A percentile compares a stretch with the other conserved stretches of the same genome.
These are phyloP conservation scores for Laspeyria flexula DNA, from an alignment of 2,888 invertebrate genomes.

Conservation along the genomic window DNA sequence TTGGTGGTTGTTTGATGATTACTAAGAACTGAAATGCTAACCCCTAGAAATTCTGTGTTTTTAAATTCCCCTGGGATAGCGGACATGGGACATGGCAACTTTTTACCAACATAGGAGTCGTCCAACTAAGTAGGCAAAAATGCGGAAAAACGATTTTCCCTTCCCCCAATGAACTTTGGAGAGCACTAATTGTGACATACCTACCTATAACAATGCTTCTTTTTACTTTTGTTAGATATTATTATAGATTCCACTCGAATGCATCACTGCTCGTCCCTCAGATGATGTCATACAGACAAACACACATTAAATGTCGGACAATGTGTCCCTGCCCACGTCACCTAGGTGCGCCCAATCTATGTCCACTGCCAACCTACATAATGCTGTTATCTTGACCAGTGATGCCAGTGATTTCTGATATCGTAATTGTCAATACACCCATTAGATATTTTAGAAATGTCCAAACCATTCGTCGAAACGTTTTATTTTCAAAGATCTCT, in stretches of 20 bases:
- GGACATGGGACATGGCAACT: too few species aligned
- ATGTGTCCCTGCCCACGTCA: slow-evolving; percentile 63
- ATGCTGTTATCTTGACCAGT: neutral
- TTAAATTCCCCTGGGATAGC: too few species aligned
- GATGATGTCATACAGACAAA: slow-evolving; percentile 59
- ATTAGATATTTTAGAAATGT: neutral
- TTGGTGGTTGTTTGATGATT: too few species aligned
- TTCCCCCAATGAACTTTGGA: too few species aligned
- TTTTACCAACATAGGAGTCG: too few species aligned
- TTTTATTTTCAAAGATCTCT: neutral
- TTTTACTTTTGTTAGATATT: slow-evolving; percentile 47
- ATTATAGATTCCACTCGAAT: slow-evolving; percentile 46
- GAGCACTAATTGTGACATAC: too few species aligned
- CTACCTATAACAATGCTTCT: too few species aligned
- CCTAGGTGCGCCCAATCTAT: slow-evolving; percentile 64
- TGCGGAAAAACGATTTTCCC: too few species aligned
- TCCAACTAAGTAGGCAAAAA: too few species aligned
- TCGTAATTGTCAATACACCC: neutral
- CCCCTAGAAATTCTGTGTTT: too few species aligned
- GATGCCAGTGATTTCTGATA: neutral
- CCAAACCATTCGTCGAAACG: neutral
- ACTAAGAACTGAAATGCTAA: too few species aligned
- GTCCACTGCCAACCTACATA: slow-evolving; percentile 48
- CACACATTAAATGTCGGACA: slow-evolving; percentile 59
- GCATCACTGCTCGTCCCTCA: slow-evolving; percentile 60